Evolutionary conservation across 2,888 invertebrate genomes (phyloP), one percentile per base, ranked within the genome.

Genomic region (Lobophora halterata): DNA sequence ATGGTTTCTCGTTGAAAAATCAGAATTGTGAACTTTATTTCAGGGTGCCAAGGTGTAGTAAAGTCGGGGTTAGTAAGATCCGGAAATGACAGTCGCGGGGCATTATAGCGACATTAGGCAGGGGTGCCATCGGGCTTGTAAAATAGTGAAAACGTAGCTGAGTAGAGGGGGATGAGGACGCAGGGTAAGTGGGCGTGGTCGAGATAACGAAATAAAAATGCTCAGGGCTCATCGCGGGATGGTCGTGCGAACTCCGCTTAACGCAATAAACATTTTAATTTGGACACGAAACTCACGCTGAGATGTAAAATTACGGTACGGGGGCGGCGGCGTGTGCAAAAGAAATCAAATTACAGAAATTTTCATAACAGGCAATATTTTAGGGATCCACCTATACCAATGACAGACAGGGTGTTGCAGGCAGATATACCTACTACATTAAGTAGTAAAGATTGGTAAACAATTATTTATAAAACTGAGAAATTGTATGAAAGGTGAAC

Each of bases 201-300:
- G 52, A 69, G 60, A 71, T 81, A 85, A 83, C 83, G 79, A 82
- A 85, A 83, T 82, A 85, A 85, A 79, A 85, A 83, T 74, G 70
- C 76, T 75, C 72, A 58, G 64, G 64, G 71, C 61, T 64, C 67
- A 66, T 62, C 63, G 68, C 65, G 63, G 67, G n/a, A n/a, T 73
- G 67, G 75, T 68, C 83, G 82, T 85, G 86, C 86, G 83, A 85
- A 86, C 77, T 75, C 64, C 67, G 75, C 77, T 73, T 83, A 83
- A 87, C 70, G 83, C 75, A 86, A 86, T 87, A 87, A 86, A 86
- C 86, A 82, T 85, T 87, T 86, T 87, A 87, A 87, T 86, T 86
- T 83, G 79, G 70, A 78, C 82, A 75, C 81, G 76, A 86, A 85
- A 75, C 79, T 81, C 86, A 85, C 68, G 86, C 86, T 83, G 86